phyloP scores from a whole-genome alignment of 2,113 vertebrate genomes.

The Lota lota region DNA sequence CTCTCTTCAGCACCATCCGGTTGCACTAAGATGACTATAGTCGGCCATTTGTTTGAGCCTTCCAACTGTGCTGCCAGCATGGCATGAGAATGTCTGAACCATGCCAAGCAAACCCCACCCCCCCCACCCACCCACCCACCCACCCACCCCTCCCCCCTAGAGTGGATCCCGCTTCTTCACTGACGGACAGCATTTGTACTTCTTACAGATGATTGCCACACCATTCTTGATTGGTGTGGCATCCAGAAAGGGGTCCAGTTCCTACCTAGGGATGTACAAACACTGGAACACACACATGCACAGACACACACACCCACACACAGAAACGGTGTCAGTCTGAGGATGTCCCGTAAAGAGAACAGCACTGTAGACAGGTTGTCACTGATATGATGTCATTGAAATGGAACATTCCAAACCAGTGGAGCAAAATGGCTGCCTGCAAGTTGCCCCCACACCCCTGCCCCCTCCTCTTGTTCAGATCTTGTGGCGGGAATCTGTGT shows the following conservation, averaged over 20 bases:
- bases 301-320: no score
- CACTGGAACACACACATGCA: conserved; percentile 50
- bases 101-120: conserved; percentile 18
- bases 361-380: conserved; percentile 47
- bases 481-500: conserved; percentile 60
- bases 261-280: conserved; percentile 45
- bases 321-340: conserved; percentile 23
- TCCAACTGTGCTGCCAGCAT: no score
- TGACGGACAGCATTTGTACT: conserved; percentile 1
- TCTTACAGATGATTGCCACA: conserved; percentile 22
- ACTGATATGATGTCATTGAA: conserved; percentile 61
- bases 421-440: conserved; percentile 45
- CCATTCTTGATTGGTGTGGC: conserved; percentile 22
- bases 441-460: no score
- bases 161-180: conserved; percentile 5
- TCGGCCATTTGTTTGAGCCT: no score
- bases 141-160: neutral
- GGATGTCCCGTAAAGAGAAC: neutral
- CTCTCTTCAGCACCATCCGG: conserved; percentile 49
- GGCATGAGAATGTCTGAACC: no score
- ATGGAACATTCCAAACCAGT: conserved; percentile 67
- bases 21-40: conserved; percentile 58
- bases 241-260: conserved; percentile 7
- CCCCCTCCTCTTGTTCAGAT: conserved; percentile 22
- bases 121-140: no score